Evolutionary conservation across 2,113 vertebrate species (phyloP).

Genomic region (Macrotus californicus): DNA sequence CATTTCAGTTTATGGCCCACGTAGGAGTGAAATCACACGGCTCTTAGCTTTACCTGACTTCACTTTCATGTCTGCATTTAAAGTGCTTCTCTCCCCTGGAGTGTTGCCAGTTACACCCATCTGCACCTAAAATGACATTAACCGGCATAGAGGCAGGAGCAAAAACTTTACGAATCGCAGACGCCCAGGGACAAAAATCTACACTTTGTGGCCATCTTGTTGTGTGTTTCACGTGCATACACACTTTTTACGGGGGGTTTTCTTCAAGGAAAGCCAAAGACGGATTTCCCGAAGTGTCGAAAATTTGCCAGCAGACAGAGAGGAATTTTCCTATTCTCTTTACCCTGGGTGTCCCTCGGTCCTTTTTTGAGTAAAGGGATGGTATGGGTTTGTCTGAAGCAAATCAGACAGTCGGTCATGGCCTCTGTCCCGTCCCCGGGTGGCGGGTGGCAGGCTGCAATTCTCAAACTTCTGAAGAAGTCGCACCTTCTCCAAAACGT

Average conservation of each 20-base stretch:
- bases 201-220: neutral
- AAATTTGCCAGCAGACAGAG: neutral
- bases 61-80: neutral
- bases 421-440: neutral
- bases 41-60: neutral
- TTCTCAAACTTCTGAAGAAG: constrained; percentile 44
- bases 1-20: neutral
- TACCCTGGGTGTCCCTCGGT: neutral
- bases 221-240: neutral
- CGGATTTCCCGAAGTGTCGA: neutral
- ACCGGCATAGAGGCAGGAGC: neutral
- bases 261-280: neutral
- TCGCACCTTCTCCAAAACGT: constrained; percentile 29
- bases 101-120: neutral
- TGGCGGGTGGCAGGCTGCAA: neutral
- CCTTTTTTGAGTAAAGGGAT: neutral
- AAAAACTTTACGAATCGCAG: neutral
- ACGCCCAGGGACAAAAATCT: neutral
- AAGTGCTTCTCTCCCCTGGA: neutral
- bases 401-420: accelerated
- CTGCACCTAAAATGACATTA: neutral
- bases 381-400: neutral
- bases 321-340: neutral
- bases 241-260: neutral
- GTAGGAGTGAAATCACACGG: neutral